Percentiles rank a stretch among this genome's conserved stretches.
These are phyloP conservation scores for Chesias legatella DNA, from an alignment of 2,888 invertebrate genomes.

Conservation along the genomic window DNA sequence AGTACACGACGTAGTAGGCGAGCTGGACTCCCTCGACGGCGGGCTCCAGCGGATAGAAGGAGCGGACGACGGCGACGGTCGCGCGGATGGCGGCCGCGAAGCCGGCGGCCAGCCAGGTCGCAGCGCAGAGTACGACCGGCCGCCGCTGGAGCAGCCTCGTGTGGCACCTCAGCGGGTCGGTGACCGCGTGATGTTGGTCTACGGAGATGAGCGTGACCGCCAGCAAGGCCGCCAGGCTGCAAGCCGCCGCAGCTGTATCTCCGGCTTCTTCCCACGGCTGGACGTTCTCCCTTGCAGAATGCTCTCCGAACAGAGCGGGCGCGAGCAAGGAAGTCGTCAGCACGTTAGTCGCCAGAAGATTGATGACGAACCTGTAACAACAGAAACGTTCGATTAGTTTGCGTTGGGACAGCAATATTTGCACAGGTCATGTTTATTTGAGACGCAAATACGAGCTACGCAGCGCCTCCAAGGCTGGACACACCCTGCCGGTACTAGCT, in stretches of 20 bases:
- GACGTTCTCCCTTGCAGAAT: constrained; percentile 82
- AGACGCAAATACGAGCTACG: constrained; percentile 20
- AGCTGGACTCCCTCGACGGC: constrained; percentile 55
- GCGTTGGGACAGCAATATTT: constrained; percentile 28
- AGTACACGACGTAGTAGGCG: constrained; percentile 62
- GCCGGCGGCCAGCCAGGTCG: constrained; percentile 75
- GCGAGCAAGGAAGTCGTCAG: constrained; percentile 72
- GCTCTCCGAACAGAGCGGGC: constrained; percentile 76
- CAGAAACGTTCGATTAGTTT: constrained; percentile 33
- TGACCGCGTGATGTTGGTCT: constrained; percentile 79
- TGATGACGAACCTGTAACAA: constrained; percentile 85
- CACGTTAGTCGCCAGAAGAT: constrained; percentile 70
- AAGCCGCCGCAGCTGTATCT: constrained; percentile 75
- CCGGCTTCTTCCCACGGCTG: constrained; percentile 79
- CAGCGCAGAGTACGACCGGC: constrained; percentile 71
- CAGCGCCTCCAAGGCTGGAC: constrained; percentile 24
- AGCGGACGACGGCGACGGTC: constrained; percentile 52
- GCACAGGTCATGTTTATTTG: constrained; percentile 20
- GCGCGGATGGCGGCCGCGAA: constrained; percentile 58
- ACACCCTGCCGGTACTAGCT: constrained; percentile 18
- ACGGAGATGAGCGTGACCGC: constrained; percentile 70
- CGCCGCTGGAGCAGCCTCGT: constrained; percentile 69
- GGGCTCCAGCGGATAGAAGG: constrained; percentile 54
- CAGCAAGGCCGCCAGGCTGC: constrained; percentile 59
- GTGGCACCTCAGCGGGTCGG: constrained; percentile 75